These are phyloP conservation scores for Penaeus japonicus DNA, from an alignment of 1,140 invertebrate genomes.

Conservation along the genomic window DNA sequence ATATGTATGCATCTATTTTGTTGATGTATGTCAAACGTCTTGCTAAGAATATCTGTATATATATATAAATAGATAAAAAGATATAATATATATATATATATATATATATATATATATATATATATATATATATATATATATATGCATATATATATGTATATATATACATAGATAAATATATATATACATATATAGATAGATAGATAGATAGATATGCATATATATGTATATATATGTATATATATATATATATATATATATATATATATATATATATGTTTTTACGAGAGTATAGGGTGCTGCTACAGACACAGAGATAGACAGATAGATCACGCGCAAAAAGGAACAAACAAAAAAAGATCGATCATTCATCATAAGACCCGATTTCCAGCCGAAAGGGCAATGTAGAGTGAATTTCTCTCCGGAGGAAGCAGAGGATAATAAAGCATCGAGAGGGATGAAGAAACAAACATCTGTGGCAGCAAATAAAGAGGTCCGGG, in stretches of 20 bases:
- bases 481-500: slow-evolving; percentile 32
- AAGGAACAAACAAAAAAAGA: no score
- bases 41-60: no score
- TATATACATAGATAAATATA: neutral
- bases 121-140: slow-evolving; percentile 8
- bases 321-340: no score
- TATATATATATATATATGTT: neutral
- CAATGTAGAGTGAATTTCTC: no score
- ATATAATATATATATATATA: no score
- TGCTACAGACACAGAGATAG: no score
- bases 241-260: neutral
- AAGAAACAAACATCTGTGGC: slow-evolving; percentile 21
- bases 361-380: no score
- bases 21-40: no score
- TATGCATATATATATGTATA: neutral
- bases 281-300: no score
- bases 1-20: neutral
- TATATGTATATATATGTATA: neutral
- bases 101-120: neutral
- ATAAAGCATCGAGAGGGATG: slow-evolving; percentile 29
- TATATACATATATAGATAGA: neutral
- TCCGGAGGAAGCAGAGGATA: no score
- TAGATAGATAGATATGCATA: neutral
- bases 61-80: no score
- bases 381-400: no score